A percentile compares a stretch with the other conserved stretches of the same genome.
Evolutionary conservation across 2,797 vertebrate genomes (phyloP).

Genomic region (Zonotrichia albicollis): DNA sequence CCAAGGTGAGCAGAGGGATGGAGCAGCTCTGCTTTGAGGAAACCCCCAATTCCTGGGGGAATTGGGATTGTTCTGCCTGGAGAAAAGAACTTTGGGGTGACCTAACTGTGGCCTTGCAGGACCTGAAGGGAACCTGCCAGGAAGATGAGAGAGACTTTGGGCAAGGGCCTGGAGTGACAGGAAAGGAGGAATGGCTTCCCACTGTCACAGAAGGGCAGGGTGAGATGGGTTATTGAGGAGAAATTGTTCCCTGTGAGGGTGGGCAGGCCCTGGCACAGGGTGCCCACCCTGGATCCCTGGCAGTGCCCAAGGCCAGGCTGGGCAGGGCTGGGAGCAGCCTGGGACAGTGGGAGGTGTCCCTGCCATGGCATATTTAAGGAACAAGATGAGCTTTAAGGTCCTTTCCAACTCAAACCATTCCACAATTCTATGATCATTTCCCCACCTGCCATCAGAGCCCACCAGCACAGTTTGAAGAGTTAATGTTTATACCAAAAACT

Average conservation of each 20-base stretch:
- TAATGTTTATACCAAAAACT: neutral
- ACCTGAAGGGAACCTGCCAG: neutral
- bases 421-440: rapidly evolving
- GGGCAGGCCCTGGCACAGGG: neutral
- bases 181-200: neutral
- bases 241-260: rapidly evolving
- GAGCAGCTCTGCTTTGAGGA: neutral
- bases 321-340: rapidly evolving
- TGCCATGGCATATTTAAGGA: neutral
- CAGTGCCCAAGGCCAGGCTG: neutral
- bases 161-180: neutral
- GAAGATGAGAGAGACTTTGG: neutral
- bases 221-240: rapidly evolving
- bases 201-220: neutral
- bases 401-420: neutral
- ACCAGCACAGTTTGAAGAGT: neutral
- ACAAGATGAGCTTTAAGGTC: neutral
- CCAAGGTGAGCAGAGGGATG: neutral
- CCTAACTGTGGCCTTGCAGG: neutral
- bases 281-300: neutral
- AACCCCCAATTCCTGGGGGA: neutral
- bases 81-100: neutral
- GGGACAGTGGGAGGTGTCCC: too few relatives aligned
- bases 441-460: neutral
- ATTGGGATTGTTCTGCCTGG: neutral